Evolutionary conservation across 2,797 vertebrate species (phyloP), one percentile per base, ranked within the genome.

Genomic region (Mastacembelus armatus): DNA sequence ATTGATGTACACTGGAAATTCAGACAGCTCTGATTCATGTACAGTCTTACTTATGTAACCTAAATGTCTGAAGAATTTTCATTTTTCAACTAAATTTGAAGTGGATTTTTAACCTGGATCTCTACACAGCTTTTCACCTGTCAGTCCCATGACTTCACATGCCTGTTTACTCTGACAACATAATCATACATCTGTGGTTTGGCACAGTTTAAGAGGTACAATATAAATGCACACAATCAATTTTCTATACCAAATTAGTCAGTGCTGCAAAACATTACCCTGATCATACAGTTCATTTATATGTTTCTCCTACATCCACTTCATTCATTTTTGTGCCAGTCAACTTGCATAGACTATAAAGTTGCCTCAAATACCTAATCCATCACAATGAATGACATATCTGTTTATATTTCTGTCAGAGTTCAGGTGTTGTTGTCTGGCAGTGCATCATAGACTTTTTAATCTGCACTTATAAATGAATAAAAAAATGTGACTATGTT

Each of bases 321-420:
- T 49, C n/a, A 32, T 48, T 60, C 29, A 11, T 48, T 64, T 52
- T 26, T 32, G 39, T 45, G 24, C 8, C 38, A 63, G 44, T 57
- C 44, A 57, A 57, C 52, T 22, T 4, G 29, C 56, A 29, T 4
- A 19, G 10, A 54, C 35, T 43, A 6, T 5, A 27, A 63, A 52
- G 21, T 26, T 16, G 5, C 14, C 55, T 27, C 24, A 49, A 40
- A 60, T 4, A 36, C 36, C 44, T 57, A 24, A 52, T 65, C 50
- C 48, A 61, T 78, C 66, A 27, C 50, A 71, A 32, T 73, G 18
- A 70, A 19, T 5, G 1, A 35, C 18, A 18, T 10, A 36, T 59
- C 62, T 70, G 18, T n/a, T 70, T 66, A 56, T 38, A 36, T 58
- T 59, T 57, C 52, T 60, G 59, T 55, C 54, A 43, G 30, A 62